These are phyloP conservation scores for Pollachius pollachius DNA, from an alignment of 2,113 vertebrate species.

Conservation along the genomic window DNA sequence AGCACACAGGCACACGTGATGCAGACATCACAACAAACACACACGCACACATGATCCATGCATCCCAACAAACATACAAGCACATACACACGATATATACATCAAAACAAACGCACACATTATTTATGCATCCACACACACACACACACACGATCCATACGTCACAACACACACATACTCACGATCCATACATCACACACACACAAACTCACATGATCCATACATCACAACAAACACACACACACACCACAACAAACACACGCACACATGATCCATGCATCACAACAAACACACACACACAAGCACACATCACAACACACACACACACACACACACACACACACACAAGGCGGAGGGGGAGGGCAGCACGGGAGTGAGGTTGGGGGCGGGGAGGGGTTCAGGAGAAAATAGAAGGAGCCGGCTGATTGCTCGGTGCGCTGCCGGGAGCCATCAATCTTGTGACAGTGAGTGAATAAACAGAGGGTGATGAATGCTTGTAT, in stretches of 20 bases:
- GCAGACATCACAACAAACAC: too few relatives aligned
- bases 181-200: too few relatives aligned
- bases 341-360: conserved; percentile 6
- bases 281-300: conserved; percentile 70
- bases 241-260: conserved; percentile 61
- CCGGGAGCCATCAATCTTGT: conserved; percentile 95
- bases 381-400: conserved; percentile 61
- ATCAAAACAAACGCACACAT: too few relatives aligned
- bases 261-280: conserved; percentile 40
- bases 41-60: conserved; percentile 46
- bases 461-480: conserved; percentile 98
- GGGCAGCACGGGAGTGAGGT: conserved; percentile 67
- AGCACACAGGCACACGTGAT: too few relatives aligned
- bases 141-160: too few relatives aligned
- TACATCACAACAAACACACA: conserved; percentile 65
- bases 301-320: conserved; percentile 40
- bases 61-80: conserved; percentile 66
- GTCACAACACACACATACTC: too few relatives aligned
- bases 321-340: conserved; percentile 49
- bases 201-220: too few relatives aligned
- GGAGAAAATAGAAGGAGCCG: conserved; percentile 24
- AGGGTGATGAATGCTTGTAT: conserved; percentile 99
- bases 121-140: too few relatives aligned
- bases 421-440: conserved; percentile 82
- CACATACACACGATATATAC: too few relatives aligned